Conservation (phyloP, 2,797 vertebrate genomes). For the Bradypodion pumilum region DNA sequence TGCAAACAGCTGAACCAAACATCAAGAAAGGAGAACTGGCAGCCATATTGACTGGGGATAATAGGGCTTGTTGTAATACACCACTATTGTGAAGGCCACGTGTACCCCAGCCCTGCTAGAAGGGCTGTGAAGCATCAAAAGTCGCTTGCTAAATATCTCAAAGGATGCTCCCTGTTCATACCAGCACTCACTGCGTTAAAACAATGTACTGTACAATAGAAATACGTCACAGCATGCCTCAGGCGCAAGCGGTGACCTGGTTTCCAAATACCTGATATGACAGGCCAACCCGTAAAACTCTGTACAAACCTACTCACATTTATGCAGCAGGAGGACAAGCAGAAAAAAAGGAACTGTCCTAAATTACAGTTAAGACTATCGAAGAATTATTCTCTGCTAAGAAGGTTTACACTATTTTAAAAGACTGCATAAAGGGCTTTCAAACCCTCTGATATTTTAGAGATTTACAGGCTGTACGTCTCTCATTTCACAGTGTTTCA, state of each 20-base stretch:
- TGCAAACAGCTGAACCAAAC: background rate
- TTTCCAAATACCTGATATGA: conserved; percentile 20
- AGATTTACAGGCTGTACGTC: background rate
- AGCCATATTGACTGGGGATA: too few relatives aligned
- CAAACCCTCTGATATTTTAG: background rate
- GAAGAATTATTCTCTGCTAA: background rate
- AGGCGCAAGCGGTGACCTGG: background rate
- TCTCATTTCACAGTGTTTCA: background rate
- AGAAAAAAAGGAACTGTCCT: too few relatives aligned
- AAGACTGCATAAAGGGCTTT: background rate
- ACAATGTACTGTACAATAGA: background rate
- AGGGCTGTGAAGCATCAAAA: too few relatives aligned
- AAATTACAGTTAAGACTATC: background rate
- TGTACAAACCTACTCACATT: background rate
- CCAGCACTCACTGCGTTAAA: background rate
- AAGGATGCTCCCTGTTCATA: background rate
- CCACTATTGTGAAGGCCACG: too few relatives aligned
- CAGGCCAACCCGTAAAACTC: background rate
- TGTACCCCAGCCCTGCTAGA: too few relatives aligned
- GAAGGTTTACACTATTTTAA: background rate
- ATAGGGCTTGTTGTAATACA: too few relatives aligned
- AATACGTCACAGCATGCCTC: background rate
- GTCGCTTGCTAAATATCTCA: background rate
- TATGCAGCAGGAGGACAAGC: background rate
- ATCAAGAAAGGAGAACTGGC: too few relatives aligned